Evolutionary conservation across 2,888 invertebrate species (phyloP).

Genomic region (Mystacides longicornis): DNA sequence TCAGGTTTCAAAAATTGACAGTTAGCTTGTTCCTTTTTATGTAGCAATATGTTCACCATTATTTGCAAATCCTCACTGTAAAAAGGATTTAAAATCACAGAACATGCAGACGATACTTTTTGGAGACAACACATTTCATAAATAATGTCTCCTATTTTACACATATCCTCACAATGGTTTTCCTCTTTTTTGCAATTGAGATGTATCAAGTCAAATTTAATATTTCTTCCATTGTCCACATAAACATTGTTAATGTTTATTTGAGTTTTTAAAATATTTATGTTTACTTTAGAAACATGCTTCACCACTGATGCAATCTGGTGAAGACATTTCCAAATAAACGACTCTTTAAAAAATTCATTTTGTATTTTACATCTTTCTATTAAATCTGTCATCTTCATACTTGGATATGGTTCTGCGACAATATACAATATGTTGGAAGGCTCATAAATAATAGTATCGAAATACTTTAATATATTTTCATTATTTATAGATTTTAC

Average conservation of each 20-base stretch:
- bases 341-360: slow-evolving; percentile 37
- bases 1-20: slow-evolving; percentile 35
- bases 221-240: slow-evolving; percentile 36
- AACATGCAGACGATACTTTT: slow-evolving; percentile 11
- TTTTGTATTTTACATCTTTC: slow-evolving; percentile 35
- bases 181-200: slow-evolving; percentile 26
- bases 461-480: slow-evolving; percentile 40
- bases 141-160: slow-evolving; percentile 35
- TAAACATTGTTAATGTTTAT: slow-evolving; percentile 35
- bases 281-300: slow-evolving; percentile 32
- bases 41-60: slow-evolving; percentile 37
- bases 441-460: slow-evolving; percentile 43
- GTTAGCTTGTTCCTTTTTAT: slow-evolving; percentile 27
- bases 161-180: slow-evolving; percentile 30
- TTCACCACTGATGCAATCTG: slow-evolving; percentile 38
- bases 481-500: slow-evolving; percentile 35
- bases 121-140: slow-evolving; percentile 32
- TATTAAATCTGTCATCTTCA: slow-evolving; percentile 37
- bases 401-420: slow-evolving; percentile 41
- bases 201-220: slow-evolving; percentile 42
- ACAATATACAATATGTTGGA: slow-evolving; percentile 46
- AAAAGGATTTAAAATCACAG: too few species aligned
- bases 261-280: slow-evolving; percentile 35
- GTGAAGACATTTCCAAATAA: slow-evolving; percentile 41
- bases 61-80: slow-evolving; percentile 34